Percentiles rank a stretch among this genome's conserved stretches.
These are phyloP conservation scores for Crocidura indochinensis DNA, from an alignment of 2,797 vertebrate species.

Conservation along the genomic window DNA sequence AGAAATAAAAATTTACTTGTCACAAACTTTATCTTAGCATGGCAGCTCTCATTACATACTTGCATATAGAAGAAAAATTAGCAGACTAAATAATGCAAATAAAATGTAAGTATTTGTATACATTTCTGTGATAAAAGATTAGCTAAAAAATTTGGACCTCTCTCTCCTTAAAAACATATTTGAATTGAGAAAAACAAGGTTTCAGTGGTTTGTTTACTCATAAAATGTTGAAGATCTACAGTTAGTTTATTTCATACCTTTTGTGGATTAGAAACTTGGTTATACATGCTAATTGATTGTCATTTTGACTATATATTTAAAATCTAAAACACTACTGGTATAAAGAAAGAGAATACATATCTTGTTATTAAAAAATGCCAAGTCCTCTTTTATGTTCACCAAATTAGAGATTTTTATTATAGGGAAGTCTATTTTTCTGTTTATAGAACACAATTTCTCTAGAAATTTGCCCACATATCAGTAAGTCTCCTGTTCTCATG, in stretches of 20 bases:
- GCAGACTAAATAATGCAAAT: constrained; percentile 5
- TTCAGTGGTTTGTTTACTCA: neutral
- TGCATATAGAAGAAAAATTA: neutral
- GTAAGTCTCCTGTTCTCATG: neutral
- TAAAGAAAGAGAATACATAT: constrained; percentile 13
- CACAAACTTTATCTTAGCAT: neutral
- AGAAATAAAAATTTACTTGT: neutral
- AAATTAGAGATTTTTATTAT: constrained; percentile 18
- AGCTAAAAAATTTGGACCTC: neutral
- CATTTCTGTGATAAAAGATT: neutral
- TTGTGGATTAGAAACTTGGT: neutral
- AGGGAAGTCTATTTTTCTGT: constrained; percentile 46
- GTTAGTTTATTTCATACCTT: neutral
- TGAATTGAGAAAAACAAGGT: constrained; percentile 28
- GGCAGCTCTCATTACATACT: neutral
- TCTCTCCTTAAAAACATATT: constrained; percentile 11
- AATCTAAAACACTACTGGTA: neutral
- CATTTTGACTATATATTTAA: neutral
- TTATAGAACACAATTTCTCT: constrained; percentile 25
- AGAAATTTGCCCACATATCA: constrained; percentile 28
- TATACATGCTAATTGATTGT: neutral
- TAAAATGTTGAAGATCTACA: constrained; percentile 27
- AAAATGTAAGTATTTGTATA: neutral
- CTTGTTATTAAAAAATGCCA: neutral
- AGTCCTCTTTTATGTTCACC: constrained; percentile 19